Base-by-base conservation (phyloP, 2,113 vertebrate species). In the Monarcha castaneiventris region DNA sequence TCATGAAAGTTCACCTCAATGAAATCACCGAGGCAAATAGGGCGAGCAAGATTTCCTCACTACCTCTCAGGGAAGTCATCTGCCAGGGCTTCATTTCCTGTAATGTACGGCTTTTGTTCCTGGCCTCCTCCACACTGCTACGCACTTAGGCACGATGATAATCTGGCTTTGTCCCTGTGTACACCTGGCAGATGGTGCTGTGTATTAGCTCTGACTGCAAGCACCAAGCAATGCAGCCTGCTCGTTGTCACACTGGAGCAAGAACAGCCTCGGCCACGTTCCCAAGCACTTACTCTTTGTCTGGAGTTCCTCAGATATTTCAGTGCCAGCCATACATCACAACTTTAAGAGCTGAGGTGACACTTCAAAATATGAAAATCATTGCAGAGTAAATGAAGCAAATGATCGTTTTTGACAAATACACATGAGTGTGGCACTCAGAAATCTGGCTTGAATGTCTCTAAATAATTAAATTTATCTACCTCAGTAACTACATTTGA, bases 401-500 rank as follows among this genome's bases (percentile, higher is more conserved):
- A 97, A 94, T 96, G 93, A 96, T 97, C 32, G 0, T 88, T 97
- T 97, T 90, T 97, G 96, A 97, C 95, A 96, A 96, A 97, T 93
- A 95, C 93, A 88, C 92, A 96, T 94, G 95, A 97, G 85, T 43
- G 85, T 90, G 83, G 83, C 92, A 75, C 95, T 94, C 93, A n/a
- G 88, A 93, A 96, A 96, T 93, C 92, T 97, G 94, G 90, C 95
- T 94, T 88, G 90, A 81, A 95, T 68, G 94, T 96, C 86, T 96
- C 88, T 94, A 96, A 96, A 97, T 97, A 97, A 97, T 97, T 96
- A 94, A 96, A 96, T 97, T 88, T 96, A 94, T 93, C 95, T 96
- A 96, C 94, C 92, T 96, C 94, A 95, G 88, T 95, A 86, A 63
- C 92, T 88, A 44, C 79, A 96, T 97, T 92, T 95, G 93, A 95